These are phyloP conservation scores for Saccostrea glomerata DNA, from an alignment of 1,140 invertebrate species.

Conservation along the genomic window DNA sequence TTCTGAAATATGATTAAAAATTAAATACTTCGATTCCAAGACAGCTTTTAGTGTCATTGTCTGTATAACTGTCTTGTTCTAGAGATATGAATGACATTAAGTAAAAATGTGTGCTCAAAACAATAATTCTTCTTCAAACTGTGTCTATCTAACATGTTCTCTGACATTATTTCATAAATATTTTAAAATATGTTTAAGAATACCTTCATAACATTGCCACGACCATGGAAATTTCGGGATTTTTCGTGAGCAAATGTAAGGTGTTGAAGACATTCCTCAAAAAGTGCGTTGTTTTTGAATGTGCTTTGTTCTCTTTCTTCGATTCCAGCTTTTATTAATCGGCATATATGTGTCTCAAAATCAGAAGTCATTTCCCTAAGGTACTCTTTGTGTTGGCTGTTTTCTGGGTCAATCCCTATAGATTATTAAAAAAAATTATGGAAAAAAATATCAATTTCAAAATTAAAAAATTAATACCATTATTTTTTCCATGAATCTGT, in stretches of 20 bases:
- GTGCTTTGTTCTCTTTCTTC: conserved; percentile 28
- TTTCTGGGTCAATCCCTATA: conserved; percentile 34
- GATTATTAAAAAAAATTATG: neutral
- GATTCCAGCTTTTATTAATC: conserved; percentile 21
- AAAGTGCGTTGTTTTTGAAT: conserved; percentile 44
- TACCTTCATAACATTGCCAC: conserved; percentile 48
- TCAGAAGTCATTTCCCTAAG: conserved; percentile 37
- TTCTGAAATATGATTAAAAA: conserved; percentile 27
- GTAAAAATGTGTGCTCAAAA: too few relatives aligned
- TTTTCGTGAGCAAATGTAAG: conserved; percentile 54
- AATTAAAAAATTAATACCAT: too few relatives aligned
- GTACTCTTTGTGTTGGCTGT: conserved; percentile 30
- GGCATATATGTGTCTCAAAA: conserved; percentile 30
- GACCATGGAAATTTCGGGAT: conserved; percentile 51
- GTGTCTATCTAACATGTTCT: neutral
- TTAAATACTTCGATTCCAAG: neutral
- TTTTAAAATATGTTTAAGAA: neutral
- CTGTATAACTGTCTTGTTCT: too few relatives aligned
- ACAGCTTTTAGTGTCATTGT: too few relatives aligned
- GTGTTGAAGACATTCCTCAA: conserved; percentile 58
- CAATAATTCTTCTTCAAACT: too few relatives aligned
- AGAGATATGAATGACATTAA: too few relatives aligned
- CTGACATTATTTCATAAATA: neutral
- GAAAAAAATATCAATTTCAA: too few relatives aligned
- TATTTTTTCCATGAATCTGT: too few relatives aligned